Percentiles rank a stretch among this genome's conserved stretches.
These are phyloP conservation scores for Poecilobothrus nobilitatus DNA, from an alignment of 2,888 invertebrate species.

Conservation along the genomic window DNA sequence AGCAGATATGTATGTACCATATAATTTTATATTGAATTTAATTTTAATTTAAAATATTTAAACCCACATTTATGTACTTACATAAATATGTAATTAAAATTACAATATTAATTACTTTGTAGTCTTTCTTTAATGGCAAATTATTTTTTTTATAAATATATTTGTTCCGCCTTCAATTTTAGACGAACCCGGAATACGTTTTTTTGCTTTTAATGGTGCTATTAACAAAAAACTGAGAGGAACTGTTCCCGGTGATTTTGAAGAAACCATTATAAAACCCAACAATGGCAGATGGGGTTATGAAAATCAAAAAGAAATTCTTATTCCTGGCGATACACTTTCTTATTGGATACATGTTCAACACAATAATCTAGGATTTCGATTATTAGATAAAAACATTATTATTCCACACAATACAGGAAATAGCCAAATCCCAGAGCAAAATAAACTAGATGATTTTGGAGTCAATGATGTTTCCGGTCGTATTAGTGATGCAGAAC, in stretches of 20 bases:
- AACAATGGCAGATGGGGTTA: constrained; percentile 48
- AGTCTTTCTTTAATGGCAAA: too few relatives aligned
- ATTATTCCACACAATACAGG: not conserved
- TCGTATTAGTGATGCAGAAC: not conserved
- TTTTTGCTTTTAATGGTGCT: constrained; percentile 59
- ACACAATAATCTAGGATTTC: not conserved
- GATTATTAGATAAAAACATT: not conserved
- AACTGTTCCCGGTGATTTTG: constrained; percentile 48
- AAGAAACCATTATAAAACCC: constrained; percentile 44
- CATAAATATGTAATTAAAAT: too few relatives aligned
- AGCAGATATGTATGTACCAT: too few relatives aligned
- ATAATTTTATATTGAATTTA: too few relatives aligned
- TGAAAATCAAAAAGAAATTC: constrained; percentile 41
- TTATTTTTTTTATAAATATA: too few relatives aligned
- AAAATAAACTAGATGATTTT: not conserved
- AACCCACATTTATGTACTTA: too few relatives aligned
- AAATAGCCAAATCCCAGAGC: not conserved
- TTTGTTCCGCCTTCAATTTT: not conserved
- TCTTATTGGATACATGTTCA: constrained; percentile 47
- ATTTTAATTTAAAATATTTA: too few relatives aligned
- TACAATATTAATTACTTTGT: too few relatives aligned
- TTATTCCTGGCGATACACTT: constrained; percentile 51
- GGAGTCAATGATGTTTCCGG: not conserved
- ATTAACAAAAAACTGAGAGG: constrained; percentile 48
- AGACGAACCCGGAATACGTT: constrained; percentile 48